Evolutionary conservation across 2,888 invertebrate genomes (phyloP).

Genomic region (Apamea crenata): DNA sequence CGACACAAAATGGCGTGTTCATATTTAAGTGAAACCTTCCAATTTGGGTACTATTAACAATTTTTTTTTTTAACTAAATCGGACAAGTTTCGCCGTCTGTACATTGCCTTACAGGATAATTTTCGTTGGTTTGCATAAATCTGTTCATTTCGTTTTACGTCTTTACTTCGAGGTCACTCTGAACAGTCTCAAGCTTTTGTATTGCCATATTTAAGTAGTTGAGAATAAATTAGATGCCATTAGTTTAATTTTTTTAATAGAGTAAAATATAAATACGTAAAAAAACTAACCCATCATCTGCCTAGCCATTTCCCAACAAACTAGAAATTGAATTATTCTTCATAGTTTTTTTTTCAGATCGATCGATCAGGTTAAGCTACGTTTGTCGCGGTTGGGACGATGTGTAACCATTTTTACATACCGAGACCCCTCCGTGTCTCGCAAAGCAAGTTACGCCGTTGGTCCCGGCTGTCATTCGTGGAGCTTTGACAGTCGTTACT

Average conservation of each 20-base stretch:
- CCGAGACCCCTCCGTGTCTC: too few relatives aligned
- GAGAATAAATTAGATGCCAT: constrained; percentile 32
- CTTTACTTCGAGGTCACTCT: constrained; percentile 41
- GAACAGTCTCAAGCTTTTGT: constrained; percentile 46
- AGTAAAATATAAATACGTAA: neutral
- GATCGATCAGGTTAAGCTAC: too few relatives aligned
- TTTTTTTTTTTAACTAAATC: neutral
- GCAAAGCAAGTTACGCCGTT: too few relatives aligned
- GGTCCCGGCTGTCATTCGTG: too few relatives aligned
- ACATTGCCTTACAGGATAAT: constrained; percentile 46
- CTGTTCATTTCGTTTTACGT: constrained; percentile 38
- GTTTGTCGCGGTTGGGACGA: too few relatives aligned
- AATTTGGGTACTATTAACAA: neutral
- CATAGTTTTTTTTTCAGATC: too few relatives aligned
- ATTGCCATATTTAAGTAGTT: neutral
- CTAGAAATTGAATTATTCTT: too few relatives aligned
- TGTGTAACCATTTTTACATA: too few relatives aligned
- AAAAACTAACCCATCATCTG: too few relatives aligned
- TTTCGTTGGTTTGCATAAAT: constrained; percentile 50
- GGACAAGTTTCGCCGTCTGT: constrained; percentile 1
- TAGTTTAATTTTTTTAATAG: constrained; percentile 9
- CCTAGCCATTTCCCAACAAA: too few relatives aligned
- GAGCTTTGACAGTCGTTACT: too few relatives aligned
- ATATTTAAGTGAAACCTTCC: neutral
- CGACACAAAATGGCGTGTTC: neutral